These are phyloP conservation scores for Pentalonia nigronervosa DNA, from an alignment of 1,140 invertebrate species.

Conservation along the genomic window DNA sequence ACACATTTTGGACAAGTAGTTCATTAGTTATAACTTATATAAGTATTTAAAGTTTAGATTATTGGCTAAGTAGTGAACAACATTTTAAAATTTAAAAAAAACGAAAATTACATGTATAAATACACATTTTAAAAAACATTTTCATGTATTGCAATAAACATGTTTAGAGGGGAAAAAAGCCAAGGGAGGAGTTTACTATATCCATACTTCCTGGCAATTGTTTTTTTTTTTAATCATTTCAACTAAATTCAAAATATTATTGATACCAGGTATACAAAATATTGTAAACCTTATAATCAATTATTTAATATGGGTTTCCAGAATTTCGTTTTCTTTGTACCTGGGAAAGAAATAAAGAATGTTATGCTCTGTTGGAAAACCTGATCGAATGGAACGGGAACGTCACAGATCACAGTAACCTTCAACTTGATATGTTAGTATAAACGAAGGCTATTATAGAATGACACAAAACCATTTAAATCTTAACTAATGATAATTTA, in stretches of 20 bases:
- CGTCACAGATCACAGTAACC: background rate
- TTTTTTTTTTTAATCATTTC: background rate
- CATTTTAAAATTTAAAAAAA: too few relatives aligned
- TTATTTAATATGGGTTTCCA: background rate
- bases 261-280: background rate
- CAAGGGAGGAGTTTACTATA: too few relatives aligned
- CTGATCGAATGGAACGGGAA: constrained; percentile 25
- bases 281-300: background rate
- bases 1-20: too few relatives aligned
- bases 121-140: too few relatives aligned
- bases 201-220: background rate
- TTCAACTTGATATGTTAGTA: background rate
- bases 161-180: too few relatives aligned
- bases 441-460: constrained; percentile 4
- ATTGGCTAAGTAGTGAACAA: too few relatives aligned
- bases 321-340: constrained; percentile 6
- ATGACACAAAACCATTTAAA: background rate
- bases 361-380: constrained; percentile 40
- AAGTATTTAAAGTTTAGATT: too few relatives aligned
- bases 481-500: background rate
- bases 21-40: too few relatives aligned
- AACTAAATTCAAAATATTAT: background rate
- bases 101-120: too few relatives aligned
- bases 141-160: too few relatives aligned
- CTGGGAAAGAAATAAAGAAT: background rate